phyloP scores from a whole-genome alignment of 2,113 vertebrate genomes.

The Gambusia affinis region DNA sequence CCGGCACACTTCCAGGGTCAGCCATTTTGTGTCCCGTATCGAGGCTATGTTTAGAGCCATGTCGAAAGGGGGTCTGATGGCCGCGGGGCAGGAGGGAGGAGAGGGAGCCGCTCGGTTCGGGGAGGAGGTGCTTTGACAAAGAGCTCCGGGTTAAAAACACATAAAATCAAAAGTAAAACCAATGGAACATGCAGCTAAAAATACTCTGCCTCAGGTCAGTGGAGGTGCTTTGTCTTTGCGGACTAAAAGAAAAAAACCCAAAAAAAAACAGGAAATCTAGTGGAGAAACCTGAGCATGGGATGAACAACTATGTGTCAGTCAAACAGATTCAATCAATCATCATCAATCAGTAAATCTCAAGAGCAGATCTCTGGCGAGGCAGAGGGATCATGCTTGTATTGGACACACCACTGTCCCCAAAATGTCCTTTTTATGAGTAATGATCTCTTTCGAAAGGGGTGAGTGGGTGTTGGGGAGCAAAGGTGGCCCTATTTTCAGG shows the following conservation, averaged over 20 bases:
- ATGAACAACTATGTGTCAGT: slow-evolving; percentile 61
- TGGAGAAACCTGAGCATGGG: slow-evolving; percentile 65
- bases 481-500: slow-evolving; percentile 54
- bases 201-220: slow-evolving; percentile 40
- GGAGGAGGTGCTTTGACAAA: slow-evolving; percentile 31
- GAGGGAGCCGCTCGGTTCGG: slow-evolving; percentile 44
- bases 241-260: slow-evolving; percentile 31
- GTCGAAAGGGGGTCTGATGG: slow-evolving; percentile 50
- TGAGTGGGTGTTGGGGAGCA: slow-evolving; percentile 14
- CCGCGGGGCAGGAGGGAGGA: slow-evolving; percentile 43
- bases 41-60: slow-evolving; percentile 98
- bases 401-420: slow-evolving; percentile 33
- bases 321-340: slow-evolving; percentile 80
- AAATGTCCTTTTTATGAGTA: slow-evolving; percentile 72
- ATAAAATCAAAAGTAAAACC: slow-evolving; percentile 39
- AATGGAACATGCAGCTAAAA: slow-evolving; percentile 46
- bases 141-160: not conserved
- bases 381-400: slow-evolving; percentile 76
- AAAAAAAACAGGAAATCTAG: slow-evolving; percentile 35
- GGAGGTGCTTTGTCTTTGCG: slow-evolving; percentile 44
- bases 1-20: slow-evolving; percentile 98
- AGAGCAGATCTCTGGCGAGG: slow-evolving; percentile 76
- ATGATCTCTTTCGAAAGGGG: slow-evolving; percentile 38
- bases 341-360: slow-evolving; percentile 85
- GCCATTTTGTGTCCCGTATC: slow-evolving; percentile 98